Percentiles rank a stretch among this genome's conserved stretches.
phyloP scores from a whole-genome alignment of 1,140 invertebrate genomes.

The Macrotrachela quadricornifera region DNA sequence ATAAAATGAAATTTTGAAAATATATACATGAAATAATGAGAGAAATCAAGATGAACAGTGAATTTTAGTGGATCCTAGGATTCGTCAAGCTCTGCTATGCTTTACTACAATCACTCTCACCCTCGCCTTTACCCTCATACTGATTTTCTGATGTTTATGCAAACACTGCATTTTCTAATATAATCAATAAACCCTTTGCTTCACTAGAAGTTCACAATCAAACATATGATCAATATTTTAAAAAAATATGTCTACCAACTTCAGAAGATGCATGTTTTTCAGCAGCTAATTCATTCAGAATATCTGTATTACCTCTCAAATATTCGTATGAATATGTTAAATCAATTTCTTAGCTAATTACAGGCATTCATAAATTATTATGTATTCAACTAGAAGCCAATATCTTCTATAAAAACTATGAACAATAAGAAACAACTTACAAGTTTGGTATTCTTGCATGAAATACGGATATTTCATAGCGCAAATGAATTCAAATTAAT shows the following conservation, averaged over 20 bases:
- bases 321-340: slow-evolving; percentile 80
- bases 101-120: too few species aligned
- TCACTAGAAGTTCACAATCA: slow-evolving; percentile 36
- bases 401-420: not conserved
- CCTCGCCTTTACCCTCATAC: too few species aligned
- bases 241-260: slow-evolving; percentile 13
- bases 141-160: too few species aligned
- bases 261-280: slow-evolving; percentile 52
- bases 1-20: too few species aligned
- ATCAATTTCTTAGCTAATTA: slow-evolving; percentile 74
- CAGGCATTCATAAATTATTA: slow-evolving; percentile 36
- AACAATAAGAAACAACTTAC: slow-evolving; percentile 36
- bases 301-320: slow-evolving; percentile 48
- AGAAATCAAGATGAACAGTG: too few species aligned
- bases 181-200: slow-evolving; percentile 71
- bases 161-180: slow-evolving; percentile 64
- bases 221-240: too few species aligned
- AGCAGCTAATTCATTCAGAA: slow-evolving; percentile 48
- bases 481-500: slow-evolving; percentile 81
- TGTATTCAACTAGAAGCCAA: slow-evolving; percentile 29
- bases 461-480: slow-evolving; percentile 86
- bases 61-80: too few species aligned
- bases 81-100: too few species aligned
- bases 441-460: slow-evolving; percentile 84
- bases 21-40: too few species aligned